Evolutionary conservation across 1,140 invertebrate species (phyloP), one percentile per base, ranked within the genome.

Genomic region (Eciton burchellii): DNA sequence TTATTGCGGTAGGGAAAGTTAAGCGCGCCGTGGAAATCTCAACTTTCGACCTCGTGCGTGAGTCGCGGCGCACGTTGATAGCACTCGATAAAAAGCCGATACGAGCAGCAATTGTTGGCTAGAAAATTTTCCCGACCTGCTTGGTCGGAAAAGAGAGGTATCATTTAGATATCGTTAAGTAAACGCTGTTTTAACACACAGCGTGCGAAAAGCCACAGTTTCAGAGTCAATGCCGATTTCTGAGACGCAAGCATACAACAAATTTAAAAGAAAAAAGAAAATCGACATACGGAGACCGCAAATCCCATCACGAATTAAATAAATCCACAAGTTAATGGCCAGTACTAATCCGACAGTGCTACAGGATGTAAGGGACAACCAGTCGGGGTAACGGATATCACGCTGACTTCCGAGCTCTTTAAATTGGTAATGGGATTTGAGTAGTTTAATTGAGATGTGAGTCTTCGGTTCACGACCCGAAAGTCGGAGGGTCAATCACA

Each of bases 1-100:
- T 79, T 63, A 70, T 29, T 60, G 57, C 24, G 16, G 57, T 14
- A 26, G 70, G 52, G 85, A 86, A 86, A 85, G 79, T 85, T 66
- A 85, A 85, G 21, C 70, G 68, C 14, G 41, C 21, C 21, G 74
- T 70, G 41, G 74, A 79, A 79, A 79, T 8, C 49, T 21, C 74
- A 49, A 68, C 74, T 79, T 45, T 79, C 74, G 74, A 79, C 74
- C 74, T 79, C 49, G 49, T 11, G n/a, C n/a, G 21, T 29, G 24
- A 79, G 6, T 70, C 63, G n/a, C 60, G 19, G 45, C 45, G 14
- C 16, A 76, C 14, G 5, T 70, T 21, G 49, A 70, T 35, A 56
- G 52, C 1, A 70, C 4, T 57, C 63, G 41, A 57, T 79, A 79
- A 63, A 24, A 11, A 49, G 2, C 60, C n/a, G n/a, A n/a, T n/a